A percentile compares a stretch with the other conserved stretches of the same genome.
These are phyloP conservation scores for Perca fluviatilis DNA, from an alignment of 2,113 vertebrate species.

Conservation along the genomic window DNA sequence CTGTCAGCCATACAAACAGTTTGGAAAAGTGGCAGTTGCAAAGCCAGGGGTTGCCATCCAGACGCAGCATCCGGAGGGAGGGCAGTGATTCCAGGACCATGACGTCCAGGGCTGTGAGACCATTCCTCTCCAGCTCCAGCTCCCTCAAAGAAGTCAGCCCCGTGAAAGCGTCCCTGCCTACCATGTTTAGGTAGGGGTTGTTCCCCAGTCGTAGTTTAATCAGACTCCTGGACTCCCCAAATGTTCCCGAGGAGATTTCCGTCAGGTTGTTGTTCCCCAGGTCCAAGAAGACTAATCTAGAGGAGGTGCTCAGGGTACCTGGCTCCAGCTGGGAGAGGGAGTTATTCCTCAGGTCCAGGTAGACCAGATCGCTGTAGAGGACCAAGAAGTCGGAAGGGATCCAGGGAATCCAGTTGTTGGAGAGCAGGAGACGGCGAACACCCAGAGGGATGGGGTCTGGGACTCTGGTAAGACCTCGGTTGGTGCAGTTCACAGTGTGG, in stretches of 20 bases:
- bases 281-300: conserved; percentile 92
- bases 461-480: conserved; percentile 89
- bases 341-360: conserved; percentile 94
- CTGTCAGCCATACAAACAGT: conserved; percentile 60
- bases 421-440: conserved; percentile 90
- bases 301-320: conserved; percentile 90
- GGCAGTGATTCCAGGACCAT: conserved; percentile 87
- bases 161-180: conserved; percentile 88
- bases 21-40: conserved; percentile 93
- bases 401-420: conserved; percentile 91
- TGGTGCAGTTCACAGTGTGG: conserved; percentile 93
- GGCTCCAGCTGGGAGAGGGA: conserved; percentile 89
- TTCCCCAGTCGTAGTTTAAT: conserved; percentile 90
- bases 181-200: conserved; percentile 89
- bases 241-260: conserved; percentile 88
- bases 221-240: conserved; percentile 90
- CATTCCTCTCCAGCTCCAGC: conserved; percentile 90
- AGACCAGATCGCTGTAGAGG: conserved; percentile 93
- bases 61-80: conserved; percentile 87
- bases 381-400: conserved; percentile 94
- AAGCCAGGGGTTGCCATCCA: conserved; percentile 96
- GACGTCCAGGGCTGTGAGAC: conserved; percentile 87
- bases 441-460: conserved; percentile 91
- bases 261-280: conserved; percentile 93
- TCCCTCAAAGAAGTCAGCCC: conserved; percentile 91